These are phyloP conservation scores for Tenthredo scrophulariae DNA, from an alignment of 2,888 invertebrate genomes.

Conservation along the genomic window DNA sequence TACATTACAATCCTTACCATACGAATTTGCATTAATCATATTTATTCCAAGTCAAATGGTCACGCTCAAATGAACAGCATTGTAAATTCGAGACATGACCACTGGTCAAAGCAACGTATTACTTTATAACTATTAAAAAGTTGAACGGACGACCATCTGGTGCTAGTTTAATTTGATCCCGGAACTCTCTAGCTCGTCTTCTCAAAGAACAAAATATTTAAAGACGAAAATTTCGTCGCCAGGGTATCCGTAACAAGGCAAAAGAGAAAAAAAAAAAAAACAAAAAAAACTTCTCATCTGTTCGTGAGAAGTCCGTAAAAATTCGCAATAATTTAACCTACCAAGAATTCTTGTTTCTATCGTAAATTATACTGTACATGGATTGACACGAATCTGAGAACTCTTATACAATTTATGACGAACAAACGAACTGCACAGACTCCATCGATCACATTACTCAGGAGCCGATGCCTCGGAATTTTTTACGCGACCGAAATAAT, in stretches of 20 bases:
- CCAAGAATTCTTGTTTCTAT: neutral
- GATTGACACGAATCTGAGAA: neutral
- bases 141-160: slow-evolving; percentile 9
- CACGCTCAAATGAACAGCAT: neutral
- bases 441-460: slow-evolving; percentile 37
- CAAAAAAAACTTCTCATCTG: neutral
- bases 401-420: slow-evolving; percentile 8
- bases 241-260: neutral
- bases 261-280: neutral
- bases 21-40: slow-evolving; percentile 14
- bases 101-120: neutral
- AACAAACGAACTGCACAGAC: neutral
- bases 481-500: slow-evolving; percentile 45
- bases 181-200: slow-evolving; percentile 39
- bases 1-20: neutral
- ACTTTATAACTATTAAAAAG: slow-evolving; percentile 18
- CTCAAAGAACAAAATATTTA: neutral
- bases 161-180: slow-evolving; percentile 49
- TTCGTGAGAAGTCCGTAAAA: slow-evolving; percentile 5
- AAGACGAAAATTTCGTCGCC: neutral
- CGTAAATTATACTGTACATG: neutral
- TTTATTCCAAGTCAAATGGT: slow-evolving; percentile 6
- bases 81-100: slow-evolving; percentile 25
- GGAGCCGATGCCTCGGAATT: slow-evolving; percentile 26
- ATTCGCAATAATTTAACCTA: neutral